phyloP scores from a whole-genome alignment of 2,888 invertebrate genomes.

The Sphaerophoria taeniata region DNA sequence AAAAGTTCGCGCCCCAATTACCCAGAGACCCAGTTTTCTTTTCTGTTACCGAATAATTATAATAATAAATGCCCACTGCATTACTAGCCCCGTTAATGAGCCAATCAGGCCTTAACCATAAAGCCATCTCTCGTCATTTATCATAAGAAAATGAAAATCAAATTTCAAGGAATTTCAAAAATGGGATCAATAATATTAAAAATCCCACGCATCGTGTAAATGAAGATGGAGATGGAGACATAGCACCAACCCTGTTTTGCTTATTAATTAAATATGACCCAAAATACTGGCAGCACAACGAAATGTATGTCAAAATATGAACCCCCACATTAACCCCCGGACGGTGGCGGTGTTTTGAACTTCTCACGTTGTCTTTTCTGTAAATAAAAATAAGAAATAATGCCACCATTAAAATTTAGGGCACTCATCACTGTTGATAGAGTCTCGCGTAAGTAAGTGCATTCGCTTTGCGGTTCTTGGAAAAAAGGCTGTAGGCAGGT shows the following conservation, averaged over 20 bases:
- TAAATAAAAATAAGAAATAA: slow-evolving; percentile 28
- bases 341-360: slow-evolving; percentile 13
- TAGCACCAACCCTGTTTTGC: slow-evolving; percentile 18
- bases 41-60: neutral
- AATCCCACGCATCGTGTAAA: neutral
- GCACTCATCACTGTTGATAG: slow-evolving; percentile 12
- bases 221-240: neutral
- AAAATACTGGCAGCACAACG: neutral
- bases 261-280: slow-evolving; percentile 47
- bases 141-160: slow-evolving; percentile 15
- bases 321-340: slow-evolving; percentile 9
- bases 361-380: slow-evolving; percentile 4
- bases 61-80: neutral
- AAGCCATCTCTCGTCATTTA: slow-evolving; percentile 19
- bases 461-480: neutral
- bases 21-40: slow-evolving; percentile 3
- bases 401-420: slow-evolving; percentile 32
- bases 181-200: slow-evolving; percentile 31
- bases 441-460: neutral
- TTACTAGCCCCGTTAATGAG: neutral
- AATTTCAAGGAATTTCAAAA: slow-evolving; percentile 31
- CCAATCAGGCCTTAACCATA: slow-evolving; percentile 12
- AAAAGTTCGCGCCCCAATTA: slow-evolving; percentile 7
- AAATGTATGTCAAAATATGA: slow-evolving; percentile 18
- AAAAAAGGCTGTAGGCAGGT: no score